phyloP scores from a whole-genome alignment of 2,888 invertebrate genomes.

The Muschampia plurimacula region DNA sequence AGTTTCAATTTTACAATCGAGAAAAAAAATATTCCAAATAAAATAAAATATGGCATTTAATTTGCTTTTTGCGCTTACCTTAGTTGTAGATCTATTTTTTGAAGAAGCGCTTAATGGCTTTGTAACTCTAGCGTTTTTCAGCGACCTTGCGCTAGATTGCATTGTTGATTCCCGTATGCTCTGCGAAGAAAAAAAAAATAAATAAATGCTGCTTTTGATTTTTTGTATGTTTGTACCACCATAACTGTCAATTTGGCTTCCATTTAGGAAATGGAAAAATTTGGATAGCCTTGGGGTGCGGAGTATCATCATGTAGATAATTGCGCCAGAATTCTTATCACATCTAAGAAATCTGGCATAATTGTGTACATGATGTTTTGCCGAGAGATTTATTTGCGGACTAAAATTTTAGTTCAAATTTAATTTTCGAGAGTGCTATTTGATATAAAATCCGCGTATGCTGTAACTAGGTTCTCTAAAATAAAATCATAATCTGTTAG shows the following conservation, averaged over 20 bases:
- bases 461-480: not conserved
- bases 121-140: conserved; percentile 37
- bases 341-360: too few relatives aligned
- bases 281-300: too few relatives aligned
- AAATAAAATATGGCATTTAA: too few relatives aligned
- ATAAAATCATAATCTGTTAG: not conserved
- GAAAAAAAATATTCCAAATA: too few relatives aligned
- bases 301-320: too few relatives aligned
- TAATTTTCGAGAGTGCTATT: not conserved
- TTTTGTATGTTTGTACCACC: too few relatives aligned
- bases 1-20: too few relatives aligned
- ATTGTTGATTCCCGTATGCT: conserved; percentile 30
- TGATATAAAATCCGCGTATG: not conserved
- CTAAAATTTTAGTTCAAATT: not conserved
- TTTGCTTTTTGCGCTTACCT: conserved; percentile 49
- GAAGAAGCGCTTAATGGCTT: conserved; percentile 22
- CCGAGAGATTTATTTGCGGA: not conserved
- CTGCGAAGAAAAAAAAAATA: conserved; percentile 20
- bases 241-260: too few relatives aligned
- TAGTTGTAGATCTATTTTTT: conserved; percentile 55
- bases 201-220: too few relatives aligned
- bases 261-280: too few relatives aligned
- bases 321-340: too few relatives aligned
- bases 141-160: conserved; percentile 33
- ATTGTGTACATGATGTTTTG: too few relatives aligned